Evolutionary conservation across 2,888 invertebrate species (phyloP).

Genomic region (Petrolisthes cinctipes): DNA sequence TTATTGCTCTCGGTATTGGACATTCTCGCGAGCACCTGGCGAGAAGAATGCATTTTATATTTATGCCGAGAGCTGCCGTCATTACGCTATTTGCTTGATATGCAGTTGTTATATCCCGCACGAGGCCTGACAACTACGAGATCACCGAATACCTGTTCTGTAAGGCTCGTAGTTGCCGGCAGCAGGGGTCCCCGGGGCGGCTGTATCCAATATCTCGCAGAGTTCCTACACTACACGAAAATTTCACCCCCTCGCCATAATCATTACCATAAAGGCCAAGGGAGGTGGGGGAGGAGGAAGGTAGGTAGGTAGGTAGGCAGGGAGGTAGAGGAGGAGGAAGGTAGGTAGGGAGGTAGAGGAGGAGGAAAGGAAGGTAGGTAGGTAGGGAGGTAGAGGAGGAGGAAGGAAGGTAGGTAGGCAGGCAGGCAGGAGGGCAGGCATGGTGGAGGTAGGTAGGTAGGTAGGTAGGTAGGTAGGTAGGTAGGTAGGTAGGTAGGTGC

Average conservation of each 20-base stretch:
- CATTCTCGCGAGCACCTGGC: conserved; percentile 51
- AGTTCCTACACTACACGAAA: conserved; percentile 39
- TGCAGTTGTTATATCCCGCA: conserved; percentile 47
- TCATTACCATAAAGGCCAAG: conserved; percentile 54
- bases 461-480: too few relatives aligned
- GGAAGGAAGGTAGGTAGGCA: too few relatives aligned
- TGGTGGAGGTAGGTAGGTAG: neutral
- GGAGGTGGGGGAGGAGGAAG: neutral
- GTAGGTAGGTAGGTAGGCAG: neutral
- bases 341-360: too few relatives aligned
- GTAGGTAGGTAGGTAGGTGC: neutral
- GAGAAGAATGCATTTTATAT: conserved; percentile 57
- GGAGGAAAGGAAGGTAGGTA: too few relatives aligned
- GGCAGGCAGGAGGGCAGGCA: neutral
- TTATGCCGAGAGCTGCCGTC: conserved; percentile 45
- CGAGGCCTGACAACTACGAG: conserved; percentile 49
- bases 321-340: too few relatives aligned
- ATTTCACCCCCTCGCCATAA: conserved; percentile 47
- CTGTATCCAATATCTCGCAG: conserved; percentile 52
- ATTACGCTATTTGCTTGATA: conserved; percentile 55
- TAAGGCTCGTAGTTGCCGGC: conserved; percentile 43
- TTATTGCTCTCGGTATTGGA: conserved; percentile 53
- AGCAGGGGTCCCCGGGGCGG: conserved; percentile 24
- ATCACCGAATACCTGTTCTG: conserved; percentile 51
- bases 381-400: too few relatives aligned